Percentiles rank a stretch among this genome's conserved stretches.
phyloP scores from a whole-genome alignment of 2,797 vertebrate species.

The Iguana delicatissima region DNA sequence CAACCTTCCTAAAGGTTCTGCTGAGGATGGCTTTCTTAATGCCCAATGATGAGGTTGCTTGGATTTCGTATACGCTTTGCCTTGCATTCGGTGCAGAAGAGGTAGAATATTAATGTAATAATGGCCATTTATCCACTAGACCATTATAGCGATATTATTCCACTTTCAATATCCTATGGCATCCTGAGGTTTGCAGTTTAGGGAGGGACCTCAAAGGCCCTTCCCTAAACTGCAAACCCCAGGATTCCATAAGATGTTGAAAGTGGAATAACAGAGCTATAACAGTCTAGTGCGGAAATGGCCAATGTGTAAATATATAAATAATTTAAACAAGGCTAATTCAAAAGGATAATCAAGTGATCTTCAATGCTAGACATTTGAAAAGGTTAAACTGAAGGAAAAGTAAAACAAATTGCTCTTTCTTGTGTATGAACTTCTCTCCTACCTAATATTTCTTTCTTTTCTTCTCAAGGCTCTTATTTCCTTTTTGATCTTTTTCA shows the following conservation, averaged over 20 bases:
- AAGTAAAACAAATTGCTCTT: background rate
- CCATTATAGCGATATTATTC: too few species aligned
- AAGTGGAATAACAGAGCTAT: too few species aligned
- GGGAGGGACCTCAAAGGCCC: too few species aligned
- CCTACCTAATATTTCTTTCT: background rate
- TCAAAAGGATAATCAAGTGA: background rate
- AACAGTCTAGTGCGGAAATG: too few species aligned
- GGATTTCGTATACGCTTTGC: too few species aligned
- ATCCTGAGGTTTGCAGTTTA: too few species aligned
- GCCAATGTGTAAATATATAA: background rate
- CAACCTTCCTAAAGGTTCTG: background rate
- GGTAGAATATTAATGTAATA: background rate
- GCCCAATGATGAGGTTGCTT: too few species aligned
- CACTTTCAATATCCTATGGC: too few species aligned
- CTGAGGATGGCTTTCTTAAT: background rate
- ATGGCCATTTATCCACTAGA: background rate
- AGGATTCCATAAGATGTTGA: too few species aligned
- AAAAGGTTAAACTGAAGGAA: background rate
- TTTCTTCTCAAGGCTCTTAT: background rate
- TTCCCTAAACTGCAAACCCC: too few species aligned
- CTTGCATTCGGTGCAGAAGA: background rate
- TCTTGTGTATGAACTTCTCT: background rate
- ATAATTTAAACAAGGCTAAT: background rate
- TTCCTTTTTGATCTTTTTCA: background rate
- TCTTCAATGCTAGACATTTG: background rate